Evolutionary conservation across 2,888 invertebrate genomes (phyloP), one percentile per base, ranked within the genome.

Genomic region (Caprella mutica): DNA sequence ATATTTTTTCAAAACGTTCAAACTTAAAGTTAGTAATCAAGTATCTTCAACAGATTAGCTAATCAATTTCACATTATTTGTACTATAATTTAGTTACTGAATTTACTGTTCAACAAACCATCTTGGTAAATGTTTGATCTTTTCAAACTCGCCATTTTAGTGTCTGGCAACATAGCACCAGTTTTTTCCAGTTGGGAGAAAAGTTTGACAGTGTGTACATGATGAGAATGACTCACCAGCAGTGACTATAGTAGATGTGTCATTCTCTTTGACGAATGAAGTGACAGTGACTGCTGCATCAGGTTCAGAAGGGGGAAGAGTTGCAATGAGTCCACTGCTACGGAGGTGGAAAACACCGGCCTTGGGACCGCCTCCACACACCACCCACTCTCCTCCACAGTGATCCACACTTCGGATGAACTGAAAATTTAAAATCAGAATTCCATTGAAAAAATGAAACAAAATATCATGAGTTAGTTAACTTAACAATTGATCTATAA

Each of bases 331-430:
- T 12, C 59, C 64, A 8, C 59, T 46, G 9, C 60, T 60, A 12
- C 58, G 43, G 30, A 64, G 51, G 35, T 64, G 60, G 52, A 64
- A 64, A 21, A 60, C 46, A 12, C 64, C 60, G n/a, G 60, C 56
- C 12, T 42, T 27, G 2, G 64, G 64, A 3, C 64, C 64, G 14
- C 64, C 64, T 23, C 64, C 64, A 51, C 64, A 64, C 43, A 64
- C 48, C 27, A 48, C 24, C 48, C 48, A 48, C 48, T 48, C 48
- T 19, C 48, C 48, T 2, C 48, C 48, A 5, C 29, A 27, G 6
- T 27, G 29, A 24, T 48, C 48, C 30, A 48, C 48, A 30, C 48
- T 30, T 12, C 48, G 14, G 8, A 48, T 30, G 19, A 17, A 48
- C 48, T 48, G 48, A 8, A 12, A 17, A 17, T n/a, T n/a, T 8